phyloP scores from a whole-genome alignment of 2,888 invertebrate genomes.

The Fragum fragum region DNA sequence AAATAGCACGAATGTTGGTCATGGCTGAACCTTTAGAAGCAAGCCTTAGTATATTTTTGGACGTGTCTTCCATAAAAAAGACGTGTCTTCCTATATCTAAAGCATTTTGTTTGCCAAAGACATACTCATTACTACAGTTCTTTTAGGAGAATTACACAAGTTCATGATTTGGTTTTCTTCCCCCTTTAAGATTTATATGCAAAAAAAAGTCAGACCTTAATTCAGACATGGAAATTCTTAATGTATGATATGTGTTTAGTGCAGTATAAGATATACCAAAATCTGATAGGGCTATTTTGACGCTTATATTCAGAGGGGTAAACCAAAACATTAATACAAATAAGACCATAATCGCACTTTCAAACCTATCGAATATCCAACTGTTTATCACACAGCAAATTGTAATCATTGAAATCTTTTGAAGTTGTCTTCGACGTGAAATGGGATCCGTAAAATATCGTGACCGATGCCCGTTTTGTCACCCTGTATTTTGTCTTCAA shows the following conservation, averaged over 20 bases:
- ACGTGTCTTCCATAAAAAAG: no score
- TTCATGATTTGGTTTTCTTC: no score
- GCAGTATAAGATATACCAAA: not conserved
- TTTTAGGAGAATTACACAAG: no score
- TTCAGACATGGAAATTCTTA: not conserved
- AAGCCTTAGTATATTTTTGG: no score
- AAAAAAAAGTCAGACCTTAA: not conserved
- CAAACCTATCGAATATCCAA: conserved; percentile 15
- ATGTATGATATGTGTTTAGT: conserved; percentile 8
- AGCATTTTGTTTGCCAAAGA: no score
- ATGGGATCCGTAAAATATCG: conserved; percentile 21
- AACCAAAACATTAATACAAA: conserved; percentile 25
- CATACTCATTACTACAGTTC: no score
- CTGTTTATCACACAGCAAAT: conserved; percentile 23
- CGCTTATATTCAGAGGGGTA: conserved; percentile 4
- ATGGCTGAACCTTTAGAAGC: no score
- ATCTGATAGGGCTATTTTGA: conserved; percentile 7
- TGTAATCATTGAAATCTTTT: conserved; percentile 11
- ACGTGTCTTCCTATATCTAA: no score
- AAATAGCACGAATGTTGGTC: no score
- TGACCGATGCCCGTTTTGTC: conserved; percentile 34
- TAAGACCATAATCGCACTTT: conserved; percentile 15
- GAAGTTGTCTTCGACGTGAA: conserved; percentile 19
- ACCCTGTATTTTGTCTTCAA: conserved; percentile 25
- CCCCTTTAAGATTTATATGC: not conserved